These are phyloP conservation scores for Sinocyclocheilus anshuiensis DNA, from an alignment of 2,113 vertebrate genomes.

Conservation along the genomic window DNA sequence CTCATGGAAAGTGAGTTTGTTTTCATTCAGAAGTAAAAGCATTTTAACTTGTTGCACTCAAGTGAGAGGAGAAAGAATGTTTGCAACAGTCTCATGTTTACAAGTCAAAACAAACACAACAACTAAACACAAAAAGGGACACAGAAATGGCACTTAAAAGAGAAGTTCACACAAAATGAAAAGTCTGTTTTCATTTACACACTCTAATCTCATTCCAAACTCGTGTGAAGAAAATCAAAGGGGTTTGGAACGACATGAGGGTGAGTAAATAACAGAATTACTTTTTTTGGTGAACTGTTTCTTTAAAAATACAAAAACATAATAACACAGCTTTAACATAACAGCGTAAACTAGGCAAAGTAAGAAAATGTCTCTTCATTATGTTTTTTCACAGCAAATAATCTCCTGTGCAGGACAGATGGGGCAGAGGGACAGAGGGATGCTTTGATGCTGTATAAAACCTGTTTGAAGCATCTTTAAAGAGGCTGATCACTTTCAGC, in stretches of 20 bases:
- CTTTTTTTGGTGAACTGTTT: neutral
- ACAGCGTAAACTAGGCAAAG: conserved; percentile 40
- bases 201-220: neutral
- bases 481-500: neutral
- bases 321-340: conserved; percentile 47
- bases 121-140: conserved; percentile 2
- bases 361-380: conserved; percentile 40
- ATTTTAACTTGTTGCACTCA: conserved; percentile 35
- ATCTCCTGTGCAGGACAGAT: conserved; percentile 32
- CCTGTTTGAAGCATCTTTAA: conserved; percentile 10
- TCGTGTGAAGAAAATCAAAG: neutral
- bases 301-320: conserved; percentile 41
- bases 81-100: conserved; percentile 28
- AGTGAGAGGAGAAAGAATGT: conserved; percentile 13
- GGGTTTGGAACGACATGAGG: neutral
- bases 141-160: too few species aligned
- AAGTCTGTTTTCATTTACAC: neutral
- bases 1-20: neutral
- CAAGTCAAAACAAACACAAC: conserved; percentile 14
- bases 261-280: neutral
- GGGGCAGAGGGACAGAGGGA: neutral
- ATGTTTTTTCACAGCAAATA: conserved; percentile 49
- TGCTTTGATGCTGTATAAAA: conserved; percentile 25
- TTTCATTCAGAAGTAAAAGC: neutral
- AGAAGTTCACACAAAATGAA: neutral